Conservation (phyloP, 2,888 invertebrate genomes). For the Theristus sp. region DNA sequence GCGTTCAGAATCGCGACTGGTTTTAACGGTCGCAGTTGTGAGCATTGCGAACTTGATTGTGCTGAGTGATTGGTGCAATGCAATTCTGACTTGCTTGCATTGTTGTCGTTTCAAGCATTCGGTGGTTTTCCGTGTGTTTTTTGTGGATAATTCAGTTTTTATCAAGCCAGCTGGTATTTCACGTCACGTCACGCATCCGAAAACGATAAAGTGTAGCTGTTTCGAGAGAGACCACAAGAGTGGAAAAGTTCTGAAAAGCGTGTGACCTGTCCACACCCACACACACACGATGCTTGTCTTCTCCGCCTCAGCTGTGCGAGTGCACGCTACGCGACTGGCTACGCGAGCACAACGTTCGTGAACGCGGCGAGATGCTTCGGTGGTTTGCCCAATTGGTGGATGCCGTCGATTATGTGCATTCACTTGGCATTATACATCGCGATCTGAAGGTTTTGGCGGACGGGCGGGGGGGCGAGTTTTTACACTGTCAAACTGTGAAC, state of each 20-base stretch:
- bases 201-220: neutral
- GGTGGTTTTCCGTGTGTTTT: neutral
- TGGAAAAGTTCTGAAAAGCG: neutral
- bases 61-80: too few relatives aligned
- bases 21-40: neutral
- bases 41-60: too few relatives aligned
- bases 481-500: too few relatives aligned
- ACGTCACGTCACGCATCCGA: too few relatives aligned
- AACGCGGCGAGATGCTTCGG: slow-evolving; percentile 9
- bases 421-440: slow-evolving; percentile 75
- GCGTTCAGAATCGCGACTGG: too few relatives aligned
- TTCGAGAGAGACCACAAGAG: neutral
- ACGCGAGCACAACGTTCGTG: slow-evolving; percentile 12
- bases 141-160: too few relatives aligned
- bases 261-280: too few relatives aligned
- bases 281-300: too few relatives aligned
- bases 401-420: slow-evolving; percentile 86
- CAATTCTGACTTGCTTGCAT: too few relatives aligned
- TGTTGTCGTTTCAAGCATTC: too few relatives aligned
- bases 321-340: slow-evolving; percentile 81
- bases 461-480: too few relatives aligned
- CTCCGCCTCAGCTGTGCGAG: slow-evolving; percentile 52
- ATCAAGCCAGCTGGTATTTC: too few relatives aligned
- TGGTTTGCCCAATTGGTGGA: slow-evolving; percentile 68
- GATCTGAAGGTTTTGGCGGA: slow-evolving; percentile 66